A percentile compares a stretch with the other conserved stretches of the same genome.
phyloP scores from a whole-genome alignment of 2,888 invertebrate species.

The Stomorhina lunata region DNA sequence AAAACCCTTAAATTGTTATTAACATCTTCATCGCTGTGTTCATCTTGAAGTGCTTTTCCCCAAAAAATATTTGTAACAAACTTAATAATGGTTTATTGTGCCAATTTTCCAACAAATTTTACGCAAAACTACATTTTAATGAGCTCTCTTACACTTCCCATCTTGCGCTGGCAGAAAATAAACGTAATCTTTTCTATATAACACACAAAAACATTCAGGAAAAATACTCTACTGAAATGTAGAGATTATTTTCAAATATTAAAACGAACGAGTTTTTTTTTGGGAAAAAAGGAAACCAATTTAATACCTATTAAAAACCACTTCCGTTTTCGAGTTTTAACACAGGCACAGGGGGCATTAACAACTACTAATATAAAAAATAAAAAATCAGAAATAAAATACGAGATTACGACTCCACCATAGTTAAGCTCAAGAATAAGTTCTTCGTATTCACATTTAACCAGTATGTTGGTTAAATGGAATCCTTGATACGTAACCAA shows the following conservation, averaged over 20 bases:
- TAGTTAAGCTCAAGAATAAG: constrained; percentile 26
- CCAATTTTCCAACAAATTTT: constrained; percentile 22
- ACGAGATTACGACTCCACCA: constrained; percentile 39
- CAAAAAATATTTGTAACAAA: background rate
- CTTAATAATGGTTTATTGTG: constrained; percentile 4
- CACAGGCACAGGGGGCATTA: constrained; percentile 29
- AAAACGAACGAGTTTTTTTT: no score
- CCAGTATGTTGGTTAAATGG: constrained; percentile 13
- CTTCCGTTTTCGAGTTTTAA: constrained; percentile 56
- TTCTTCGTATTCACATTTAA: background rate
- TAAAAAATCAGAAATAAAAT: background rate
- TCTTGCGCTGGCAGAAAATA: no score
- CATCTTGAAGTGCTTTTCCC: background rate
- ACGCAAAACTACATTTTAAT: constrained; percentile 35
- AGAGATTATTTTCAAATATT: constrained; percentile 49
- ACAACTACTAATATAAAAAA: constrained; percentile 10
- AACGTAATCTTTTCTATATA: no score
- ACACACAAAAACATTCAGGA: background rate
- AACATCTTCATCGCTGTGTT: background rate
- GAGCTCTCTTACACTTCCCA: background rate
- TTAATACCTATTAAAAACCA: constrained; percentile 62
- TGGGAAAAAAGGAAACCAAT: constrained; percentile 51
- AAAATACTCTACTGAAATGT: background rate
- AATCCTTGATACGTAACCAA: constrained; percentile 10
- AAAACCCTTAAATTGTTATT: background rate